These are phyloP conservation scores for Yponomeuta sedellus DNA, from an alignment of 2,888 invertebrate genomes.

Conservation along the genomic window DNA sequence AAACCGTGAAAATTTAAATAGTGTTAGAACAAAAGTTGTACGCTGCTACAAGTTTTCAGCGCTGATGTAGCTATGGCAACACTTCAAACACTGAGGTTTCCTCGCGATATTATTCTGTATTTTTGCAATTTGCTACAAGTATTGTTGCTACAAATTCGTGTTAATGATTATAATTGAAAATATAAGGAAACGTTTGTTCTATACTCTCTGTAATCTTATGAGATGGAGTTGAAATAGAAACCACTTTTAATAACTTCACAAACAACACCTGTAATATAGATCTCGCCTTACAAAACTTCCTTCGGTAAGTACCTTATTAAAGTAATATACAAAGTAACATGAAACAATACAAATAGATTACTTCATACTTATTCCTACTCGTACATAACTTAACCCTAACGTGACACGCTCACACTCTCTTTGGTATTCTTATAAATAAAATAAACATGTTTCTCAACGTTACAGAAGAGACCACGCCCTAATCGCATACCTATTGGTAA, in stretches of 20 bases:
- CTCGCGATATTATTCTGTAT: too few species aligned
- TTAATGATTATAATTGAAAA: too few species aligned
- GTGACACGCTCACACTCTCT: background rate
- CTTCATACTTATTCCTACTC: too few species aligned
- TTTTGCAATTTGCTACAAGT: too few species aligned
- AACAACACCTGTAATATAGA: background rate
- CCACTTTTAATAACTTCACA: background rate
- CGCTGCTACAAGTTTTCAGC: too few species aligned
- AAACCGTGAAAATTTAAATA: too few species aligned
- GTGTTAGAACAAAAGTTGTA: too few species aligned
- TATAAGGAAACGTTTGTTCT: too few species aligned
- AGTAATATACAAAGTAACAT: background rate
- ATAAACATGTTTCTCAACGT: background rate
- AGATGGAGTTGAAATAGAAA: background rate
- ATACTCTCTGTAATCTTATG: too few species aligned
- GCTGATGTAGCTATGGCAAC: too few species aligned
- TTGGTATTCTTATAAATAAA: conserved; percentile 2
- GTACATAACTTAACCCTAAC: background rate
- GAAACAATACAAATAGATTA: background rate
- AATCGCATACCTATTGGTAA: background rate
- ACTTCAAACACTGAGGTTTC: too few species aligned
- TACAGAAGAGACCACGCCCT: background rate
- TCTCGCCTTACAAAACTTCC: background rate
- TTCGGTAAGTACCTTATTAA: background rate
- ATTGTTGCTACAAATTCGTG: too few species aligned